Evolutionary conservation across 2,113 vertebrate species (phyloP), one percentile per base, ranked within the genome.

Genomic region (Chaetodon trifascialis): DNA sequence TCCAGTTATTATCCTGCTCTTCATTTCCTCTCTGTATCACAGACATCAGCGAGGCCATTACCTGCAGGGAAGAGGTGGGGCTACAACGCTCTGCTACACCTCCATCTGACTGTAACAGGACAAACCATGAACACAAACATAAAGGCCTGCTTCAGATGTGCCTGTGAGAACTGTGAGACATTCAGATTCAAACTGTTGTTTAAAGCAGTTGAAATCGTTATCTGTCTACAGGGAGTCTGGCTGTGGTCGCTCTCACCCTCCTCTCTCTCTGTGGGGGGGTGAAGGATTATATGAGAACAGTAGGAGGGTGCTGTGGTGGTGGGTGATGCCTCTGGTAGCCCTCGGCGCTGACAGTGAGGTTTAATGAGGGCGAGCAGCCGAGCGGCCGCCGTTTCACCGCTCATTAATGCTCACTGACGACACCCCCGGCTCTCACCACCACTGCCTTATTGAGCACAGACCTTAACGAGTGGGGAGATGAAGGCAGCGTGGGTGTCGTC

Each of bases 401-500:
- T 86, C 78, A 23, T 84, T 89, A 89, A 40, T 2, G 15, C 44
- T 74, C 30, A 0, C 6, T 12, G 63, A 16, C 1, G 7, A 36
- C 49, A 7, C 49, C 56, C 62, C 56, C 69, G 4, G 15, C 11
- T n/a, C 34, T 19, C 2, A 68, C 44, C 11, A 1, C 36, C 4
- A 11, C n/a, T 11, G 0, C 25, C 16, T 19, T 47, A 69, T 80
- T 19, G 12, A 74, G 55, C 2, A 10, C 0, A 4, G 21, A 9
- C 25, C 21, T 34, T 83, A 88, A 89, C 8, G 44, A 84, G 65
- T 47, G 0, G 36, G 1, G 5, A 80, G 30, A 81, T 16, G 77
- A 82, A 84, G 58, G 84, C 40, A 40, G 79, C n/a, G 84, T 86
- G 79, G 84, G 84, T 2, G 56, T 74, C 2, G 59, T 46, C 81